phyloP scores from a whole-genome alignment of 1,140 invertebrate genomes.

The Zophobas morio region DNA sequence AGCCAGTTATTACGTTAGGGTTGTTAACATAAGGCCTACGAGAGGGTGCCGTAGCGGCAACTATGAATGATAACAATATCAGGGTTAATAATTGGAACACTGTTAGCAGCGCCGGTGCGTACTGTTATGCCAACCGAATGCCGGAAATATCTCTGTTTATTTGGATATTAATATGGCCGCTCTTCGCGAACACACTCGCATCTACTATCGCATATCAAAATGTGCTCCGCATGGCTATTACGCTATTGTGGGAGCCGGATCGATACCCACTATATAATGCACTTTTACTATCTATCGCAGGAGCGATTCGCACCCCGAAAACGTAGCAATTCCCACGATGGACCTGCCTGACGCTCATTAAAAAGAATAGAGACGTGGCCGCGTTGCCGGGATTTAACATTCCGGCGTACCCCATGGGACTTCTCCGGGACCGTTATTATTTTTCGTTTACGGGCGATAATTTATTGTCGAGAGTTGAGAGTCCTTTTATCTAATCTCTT shows the following conservation, averaged over 20 bases:
- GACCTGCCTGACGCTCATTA: too few relatives aligned
- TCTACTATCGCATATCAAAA: conserved; percentile 16
- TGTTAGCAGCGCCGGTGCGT: conserved; percentile 31
- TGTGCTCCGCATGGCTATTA: conserved; percentile 30
- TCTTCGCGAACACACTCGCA: conserved; percentile 10
- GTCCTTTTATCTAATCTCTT: conserved; percentile 1
- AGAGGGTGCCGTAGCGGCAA: conserved; percentile 10
- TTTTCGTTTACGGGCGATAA: too few relatives aligned
- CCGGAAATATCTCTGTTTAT: conserved; percentile 46
- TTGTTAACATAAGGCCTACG: conserved; percentile 27
- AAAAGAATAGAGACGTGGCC: too few relatives aligned
- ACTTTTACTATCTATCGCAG: conserved; percentile 12
- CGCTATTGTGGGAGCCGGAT: neutral
- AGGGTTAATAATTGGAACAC: conserved; percentile 42
- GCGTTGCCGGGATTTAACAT: too few relatives aligned
- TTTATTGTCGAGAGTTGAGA: neutral
- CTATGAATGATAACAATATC: conserved; percentile 46
- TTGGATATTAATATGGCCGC: conserved; percentile 42
- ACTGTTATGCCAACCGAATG: conserved; percentile 34
- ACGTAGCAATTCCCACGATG: too few relatives aligned
- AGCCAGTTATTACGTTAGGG: conserved; percentile 16
- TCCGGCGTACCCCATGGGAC: too few relatives aligned
- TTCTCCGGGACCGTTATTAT: too few relatives aligned
- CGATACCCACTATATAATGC: conserved; percentile 15
- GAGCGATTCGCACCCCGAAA: neutral